Percentiles rank a stretch among this genome's conserved stretches.
Evolutionary conservation across 2,797 vertebrate genomes (phyloP).

Genomic region (Microctenopoma stevenorrisi): DNA sequence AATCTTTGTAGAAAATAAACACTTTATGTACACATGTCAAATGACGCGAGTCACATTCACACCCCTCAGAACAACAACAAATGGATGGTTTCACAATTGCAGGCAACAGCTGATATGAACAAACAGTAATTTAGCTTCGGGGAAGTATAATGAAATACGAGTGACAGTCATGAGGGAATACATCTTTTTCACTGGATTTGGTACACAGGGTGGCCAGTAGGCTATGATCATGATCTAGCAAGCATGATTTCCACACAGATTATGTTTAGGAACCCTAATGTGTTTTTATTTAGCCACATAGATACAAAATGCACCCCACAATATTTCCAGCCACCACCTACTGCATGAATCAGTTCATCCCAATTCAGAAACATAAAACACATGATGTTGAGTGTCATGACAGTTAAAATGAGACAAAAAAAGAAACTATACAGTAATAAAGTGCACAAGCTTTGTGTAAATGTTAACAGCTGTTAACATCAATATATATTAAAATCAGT

Average conservation of each 20-base stretch:
- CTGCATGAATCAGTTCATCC: slow-evolving; percentile 57
- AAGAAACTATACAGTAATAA: slow-evolving; percentile 77
- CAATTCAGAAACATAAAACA: slow-evolving; percentile 71
- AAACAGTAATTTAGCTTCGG: slow-evolving; percentile 65
- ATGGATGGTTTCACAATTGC: slow-evolving; percentile 83
- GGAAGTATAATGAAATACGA: slow-evolving; percentile 80
- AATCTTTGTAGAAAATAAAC: slow-evolving; percentile 90
- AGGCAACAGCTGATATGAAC: slow-evolving; percentile 81
- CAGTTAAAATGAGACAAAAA: slow-evolving; percentile 57
- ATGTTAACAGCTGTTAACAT: slow-evolving; percentile 69
- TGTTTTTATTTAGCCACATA: slow-evolving; percentile 66
- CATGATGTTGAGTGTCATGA: slow-evolving; percentile 61
- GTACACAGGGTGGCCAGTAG: slow-evolving; percentile 55
- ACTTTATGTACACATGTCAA: slow-evolving; percentile 93
- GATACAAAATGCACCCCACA: slow-evolving; percentile 68
- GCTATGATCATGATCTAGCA: slow-evolving; percentile 44
- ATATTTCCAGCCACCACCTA: slow-evolving; percentile 59
- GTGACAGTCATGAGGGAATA: slow-evolving; percentile 62
- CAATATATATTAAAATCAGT: slow-evolving; percentile 69
- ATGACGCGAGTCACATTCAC: slow-evolving; percentile 87
- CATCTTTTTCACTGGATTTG: slow-evolving; percentile 51
- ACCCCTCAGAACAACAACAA: slow-evolving; percentile 82
- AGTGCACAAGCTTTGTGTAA: slow-evolving; percentile 81
- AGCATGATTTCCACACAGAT: slow-evolving; percentile 39
- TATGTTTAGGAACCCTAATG: slow-evolving; percentile 47